Evolutionary conservation across 2,797 vertebrate species (phyloP), one percentile per base, ranked within the genome.

Genomic region (Aeoliscus strigatus): DNA sequence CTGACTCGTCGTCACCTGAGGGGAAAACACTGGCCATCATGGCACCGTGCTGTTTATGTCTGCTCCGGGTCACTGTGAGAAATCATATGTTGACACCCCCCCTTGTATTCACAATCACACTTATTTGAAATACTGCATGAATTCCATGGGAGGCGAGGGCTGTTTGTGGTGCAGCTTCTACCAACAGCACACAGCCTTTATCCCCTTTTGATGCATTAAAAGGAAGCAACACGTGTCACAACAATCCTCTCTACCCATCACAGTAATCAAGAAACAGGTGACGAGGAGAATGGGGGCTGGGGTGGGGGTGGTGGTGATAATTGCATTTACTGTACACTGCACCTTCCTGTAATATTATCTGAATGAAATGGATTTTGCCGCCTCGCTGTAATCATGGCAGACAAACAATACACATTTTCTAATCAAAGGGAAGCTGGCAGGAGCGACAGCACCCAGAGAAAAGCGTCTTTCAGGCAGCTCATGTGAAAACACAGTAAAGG

Each of bases 201-300:
- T 51, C 51, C 32, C 37, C 36, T 48, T 79, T 74, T 74, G 69
- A 75, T 70, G 67, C 75, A 52, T 55, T 72, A 61, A 75, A 67
- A 44, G 64, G 60, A n/a, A n/a, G 44, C 40, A 47, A 27, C 51
- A 44, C 52, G 60, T 25, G 46, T 63, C 48, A 17, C 48, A 21
- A 48, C 56, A 54, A 30, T 51, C 39, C 32, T 62, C 42, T 65
- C 39, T 44, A 51, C 24, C 54, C 61, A 46, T 60, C 59, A 21
- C 40, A 27, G 25, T 50, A 23, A 75, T 79, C 73, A 66, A 65
- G 74, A 61, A 56, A 46, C 18, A 38, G 66, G 26, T 66, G 47
- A 58, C 41, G 2, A 51, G 41, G 51, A 34, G 25, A 53, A 51
- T 35, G 24, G 38, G 61, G 46, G 36, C 42, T 50, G 31, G 6